Conservation (phyloP, 2,113 vertebrate species). For the Eurystomus gularis region DNA sequence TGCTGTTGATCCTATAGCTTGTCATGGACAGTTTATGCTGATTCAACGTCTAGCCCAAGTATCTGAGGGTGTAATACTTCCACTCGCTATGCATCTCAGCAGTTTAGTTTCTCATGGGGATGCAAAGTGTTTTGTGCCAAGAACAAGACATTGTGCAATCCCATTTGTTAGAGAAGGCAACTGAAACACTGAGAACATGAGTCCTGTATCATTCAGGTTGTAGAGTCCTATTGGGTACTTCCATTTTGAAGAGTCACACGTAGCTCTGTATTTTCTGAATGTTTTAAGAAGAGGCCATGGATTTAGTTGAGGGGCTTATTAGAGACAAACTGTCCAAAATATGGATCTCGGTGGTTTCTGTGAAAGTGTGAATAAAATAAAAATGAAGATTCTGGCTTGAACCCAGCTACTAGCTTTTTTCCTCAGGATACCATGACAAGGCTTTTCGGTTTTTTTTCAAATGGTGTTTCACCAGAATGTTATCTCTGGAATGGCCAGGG, state of each 20-base stretch:
- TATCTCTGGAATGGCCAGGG: not conserved
- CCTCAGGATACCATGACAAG: not conserved
- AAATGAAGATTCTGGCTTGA: not conserved
- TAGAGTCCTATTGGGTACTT: rapidly evolving
- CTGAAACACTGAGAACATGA: not conserved
- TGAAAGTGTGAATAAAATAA: not conserved
- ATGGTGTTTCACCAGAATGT: not conserved
- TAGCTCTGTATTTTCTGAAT: not conserved
- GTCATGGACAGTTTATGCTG: not conserved
- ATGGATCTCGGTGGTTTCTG: not conserved
- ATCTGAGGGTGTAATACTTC: not conserved
- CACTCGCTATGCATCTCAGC: not conserved
- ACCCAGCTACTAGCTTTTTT: not conserved
- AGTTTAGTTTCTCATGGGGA: not conserved
- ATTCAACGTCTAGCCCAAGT: not conserved
- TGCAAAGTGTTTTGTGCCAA: not conserved
- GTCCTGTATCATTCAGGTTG: rapidly evolving
- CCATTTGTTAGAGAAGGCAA: not conserved
- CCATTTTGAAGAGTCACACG: not conserved
- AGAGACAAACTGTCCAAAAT: not conserved
- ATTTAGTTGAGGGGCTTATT: not conserved
- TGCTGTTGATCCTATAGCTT: not conserved
- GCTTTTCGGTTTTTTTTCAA: not conserved
- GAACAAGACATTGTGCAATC: not conserved
- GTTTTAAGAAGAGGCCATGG: not conserved